A percentile compares a stretch with the other conserved stretches of the same genome.
Evolutionary conservation across 2,888 invertebrate species (phyloP).

Genomic region (Drosophila neonasuta): DNA sequence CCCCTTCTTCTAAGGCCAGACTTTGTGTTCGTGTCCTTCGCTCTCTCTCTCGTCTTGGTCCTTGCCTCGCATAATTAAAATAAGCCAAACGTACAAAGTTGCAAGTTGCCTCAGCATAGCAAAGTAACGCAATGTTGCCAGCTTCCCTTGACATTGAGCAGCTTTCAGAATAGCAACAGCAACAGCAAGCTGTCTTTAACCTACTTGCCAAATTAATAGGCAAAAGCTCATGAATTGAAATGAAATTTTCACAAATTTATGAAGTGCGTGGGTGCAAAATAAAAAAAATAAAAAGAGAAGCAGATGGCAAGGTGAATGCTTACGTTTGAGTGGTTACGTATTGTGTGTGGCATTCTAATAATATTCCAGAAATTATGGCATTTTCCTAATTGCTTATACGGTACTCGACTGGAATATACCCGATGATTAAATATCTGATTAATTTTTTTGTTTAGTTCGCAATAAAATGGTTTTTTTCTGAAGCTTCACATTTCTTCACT

Average conservation of each 20-base stretch:
- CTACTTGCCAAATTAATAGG: slow-evolving; percentile 7
- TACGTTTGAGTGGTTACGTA: background rate
- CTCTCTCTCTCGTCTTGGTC: slow-evolving; percentile 5
- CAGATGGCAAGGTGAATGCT: background rate
- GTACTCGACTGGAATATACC: background rate
- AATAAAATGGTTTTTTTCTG: too few relatives aligned
- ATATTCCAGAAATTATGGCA: background rate
- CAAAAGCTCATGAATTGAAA: slow-evolving; percentile 8
- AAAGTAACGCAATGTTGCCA: slow-evolving; percentile 23
- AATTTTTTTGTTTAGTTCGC: background rate
- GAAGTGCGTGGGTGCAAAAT: background rate
- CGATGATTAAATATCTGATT: too few relatives aligned
- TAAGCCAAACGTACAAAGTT: slow-evolving; percentile 27
- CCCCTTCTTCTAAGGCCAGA: background rate
- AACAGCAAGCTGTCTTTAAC: background rate
- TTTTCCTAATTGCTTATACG: background rate
- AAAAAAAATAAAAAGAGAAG: background rate
- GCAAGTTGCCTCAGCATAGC: slow-evolving; percentile 20
- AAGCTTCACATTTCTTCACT: background rate
- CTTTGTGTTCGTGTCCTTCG: background rate
- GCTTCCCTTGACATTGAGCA: background rate
- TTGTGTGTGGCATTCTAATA: background rate
- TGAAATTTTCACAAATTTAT: background rate
- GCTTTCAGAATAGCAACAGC: background rate
- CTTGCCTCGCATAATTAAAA: slow-evolving; percentile 37